These are phyloP conservation scores for Sebastes itinus DNA, from an alignment of 2,797 vertebrate species.

Conservation along the genomic window DNA sequence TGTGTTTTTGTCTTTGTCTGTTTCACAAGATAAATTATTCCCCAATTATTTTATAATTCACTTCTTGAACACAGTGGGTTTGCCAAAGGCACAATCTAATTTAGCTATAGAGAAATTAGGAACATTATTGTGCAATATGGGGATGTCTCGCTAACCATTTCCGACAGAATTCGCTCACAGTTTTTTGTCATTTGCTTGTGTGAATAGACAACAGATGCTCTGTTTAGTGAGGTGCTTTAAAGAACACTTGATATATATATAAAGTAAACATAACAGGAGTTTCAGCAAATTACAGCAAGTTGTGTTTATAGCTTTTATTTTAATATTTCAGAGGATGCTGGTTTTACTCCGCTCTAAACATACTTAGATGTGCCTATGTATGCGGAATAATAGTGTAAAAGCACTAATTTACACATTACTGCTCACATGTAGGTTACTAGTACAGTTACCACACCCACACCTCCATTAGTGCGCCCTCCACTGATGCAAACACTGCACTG, in stretches of 20 bases:
- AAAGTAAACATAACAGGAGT: conserved; percentile 11
- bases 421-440: not conserved
- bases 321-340: not conserved
- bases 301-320: conserved; percentile 51
- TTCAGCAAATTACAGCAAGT: conserved; percentile 55
- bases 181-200: not conserved
- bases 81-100: not conserved
- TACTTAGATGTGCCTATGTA: not conserved
- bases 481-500: conserved; percentile 10
- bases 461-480: conserved; percentile 48
- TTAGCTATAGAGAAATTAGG: not conserved
- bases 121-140: not conserved
- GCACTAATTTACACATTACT: conserved; percentile 19
- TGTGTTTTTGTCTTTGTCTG: not conserved
- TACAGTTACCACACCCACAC: conserved; percentile 65
- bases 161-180: not conserved
- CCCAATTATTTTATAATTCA: not conserved
- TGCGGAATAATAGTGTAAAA: conserved; percentile 6
- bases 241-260: not conserved
- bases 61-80: not conserved
- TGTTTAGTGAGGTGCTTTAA: not conserved
- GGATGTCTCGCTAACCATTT: not conserved
- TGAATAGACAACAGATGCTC: fast-evolving
- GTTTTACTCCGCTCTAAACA: not conserved
- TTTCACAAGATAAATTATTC: not conserved